Evolutionary conservation across 37 sponge, comb jelly and placozoan species (phyloP).

Genomic region (Crambe crambe): DNA sequence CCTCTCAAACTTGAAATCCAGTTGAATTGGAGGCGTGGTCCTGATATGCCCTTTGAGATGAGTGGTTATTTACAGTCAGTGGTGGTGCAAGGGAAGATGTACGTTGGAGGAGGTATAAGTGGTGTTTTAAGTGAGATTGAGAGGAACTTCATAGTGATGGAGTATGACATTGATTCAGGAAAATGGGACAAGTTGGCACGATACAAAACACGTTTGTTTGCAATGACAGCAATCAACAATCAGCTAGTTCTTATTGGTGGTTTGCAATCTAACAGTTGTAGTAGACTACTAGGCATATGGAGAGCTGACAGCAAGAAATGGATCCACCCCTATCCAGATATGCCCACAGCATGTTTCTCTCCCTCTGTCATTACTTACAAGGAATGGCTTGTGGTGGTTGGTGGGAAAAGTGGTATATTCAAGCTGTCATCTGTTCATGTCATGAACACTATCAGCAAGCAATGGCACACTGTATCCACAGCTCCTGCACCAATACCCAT

Average conservation of each 20-base stretch:
- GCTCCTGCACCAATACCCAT: background rate
- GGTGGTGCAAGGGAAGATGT: background rate
- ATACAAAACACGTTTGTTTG: background rate
- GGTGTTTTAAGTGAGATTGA: background rate
- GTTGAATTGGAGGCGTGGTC: background rate
- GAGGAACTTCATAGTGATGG: background rate
- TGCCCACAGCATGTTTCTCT: constrained; percentile 1
- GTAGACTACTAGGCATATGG: background rate
- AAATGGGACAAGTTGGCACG: background rate
- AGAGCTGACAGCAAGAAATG: background rate
- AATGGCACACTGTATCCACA: background rate
- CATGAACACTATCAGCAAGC: background rate
- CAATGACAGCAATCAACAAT: background rate
- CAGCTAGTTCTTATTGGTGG: constrained; percentile 3
- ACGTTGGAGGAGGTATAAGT: background rate
- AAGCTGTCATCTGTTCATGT: background rate
- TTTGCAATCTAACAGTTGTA: background rate
- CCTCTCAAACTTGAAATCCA: background rate
- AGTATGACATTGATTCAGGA: background rate
- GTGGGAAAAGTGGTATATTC: background rate
- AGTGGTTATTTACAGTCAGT: background rate
- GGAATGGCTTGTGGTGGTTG: constrained; percentile 3
- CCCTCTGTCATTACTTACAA: background rate
- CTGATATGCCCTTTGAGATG: constrained; percentile 7
- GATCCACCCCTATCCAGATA: constrained; percentile 22